phyloP scores from a whole-genome alignment of 2,888 invertebrate species.

The Parnassius apollo region DNA sequence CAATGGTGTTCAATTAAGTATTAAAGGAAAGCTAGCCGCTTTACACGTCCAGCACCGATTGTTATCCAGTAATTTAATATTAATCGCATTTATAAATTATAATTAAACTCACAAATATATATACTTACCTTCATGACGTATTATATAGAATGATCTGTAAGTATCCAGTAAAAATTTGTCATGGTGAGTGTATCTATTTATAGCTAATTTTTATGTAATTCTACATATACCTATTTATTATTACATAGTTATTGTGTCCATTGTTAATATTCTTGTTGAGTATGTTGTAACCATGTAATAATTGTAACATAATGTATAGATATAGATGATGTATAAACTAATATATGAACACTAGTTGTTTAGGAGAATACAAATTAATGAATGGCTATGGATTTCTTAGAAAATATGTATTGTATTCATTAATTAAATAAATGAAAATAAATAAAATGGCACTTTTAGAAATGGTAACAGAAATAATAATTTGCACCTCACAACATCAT shows the following conservation, averaged over 20 bases:
- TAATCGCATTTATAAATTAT: conserved; percentile 28
- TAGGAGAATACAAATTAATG: conserved; percentile 21
- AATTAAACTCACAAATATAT: conserved; percentile 3
- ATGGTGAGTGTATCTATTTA: conserved; percentile 19
- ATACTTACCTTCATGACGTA: conserved; percentile 7
- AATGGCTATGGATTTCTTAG: conserved; percentile 8
- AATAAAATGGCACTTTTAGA: too few relatives aligned
- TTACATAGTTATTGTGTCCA: conserved; percentile 71
- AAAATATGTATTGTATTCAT: background rate
- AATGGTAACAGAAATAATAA: too few relatives aligned
- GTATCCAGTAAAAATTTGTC: background rate
- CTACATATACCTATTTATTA: conserved; percentile 63
- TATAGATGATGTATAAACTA: conserved; percentile 30
- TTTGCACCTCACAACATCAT: too few relatives aligned
- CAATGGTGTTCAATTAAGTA: conserved; percentile 82
- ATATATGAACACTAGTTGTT: conserved; percentile 27
- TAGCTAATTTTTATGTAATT: conserved; percentile 19
- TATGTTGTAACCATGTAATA: conserved; percentile 60
- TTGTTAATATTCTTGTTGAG: conserved; percentile 81
- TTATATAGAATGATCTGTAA: conserved; percentile 1
- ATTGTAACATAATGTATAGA: conserved; percentile 38
- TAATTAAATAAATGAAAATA: too few relatives aligned
- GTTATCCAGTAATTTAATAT: conserved; percentile 23
- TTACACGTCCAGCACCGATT: conserved; percentile 19
- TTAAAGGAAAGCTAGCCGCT: conserved; percentile 39